Conservation (phyloP, 64 coral and sea anemone genomes). For the Stichodactyla helianthus region DNA sequence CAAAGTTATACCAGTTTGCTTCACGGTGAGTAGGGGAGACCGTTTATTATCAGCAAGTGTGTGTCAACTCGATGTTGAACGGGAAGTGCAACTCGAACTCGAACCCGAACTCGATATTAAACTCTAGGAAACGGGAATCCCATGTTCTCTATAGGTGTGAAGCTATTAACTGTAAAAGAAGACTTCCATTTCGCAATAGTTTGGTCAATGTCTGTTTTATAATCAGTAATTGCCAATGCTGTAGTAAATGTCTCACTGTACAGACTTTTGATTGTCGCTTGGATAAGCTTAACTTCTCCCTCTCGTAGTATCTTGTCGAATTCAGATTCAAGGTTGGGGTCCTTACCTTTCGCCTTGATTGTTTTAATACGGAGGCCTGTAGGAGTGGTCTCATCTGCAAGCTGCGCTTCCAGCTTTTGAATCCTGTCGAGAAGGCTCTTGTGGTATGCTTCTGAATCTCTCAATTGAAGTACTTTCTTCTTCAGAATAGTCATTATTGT, state of each 20-base stretch:
- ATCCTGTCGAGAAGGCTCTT: slow-evolving; percentile 15
- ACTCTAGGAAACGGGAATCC: too few species aligned
- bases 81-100: too few species aligned
- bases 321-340: slow-evolving; percentile 25
- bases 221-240: background rate
- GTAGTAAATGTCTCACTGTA: background rate
- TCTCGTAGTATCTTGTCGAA: slow-evolving; percentile 34
- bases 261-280: slow-evolving; percentile 25
- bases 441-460: slow-evolving; percentile 29
- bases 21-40: too few species aligned
- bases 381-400: slow-evolving; percentile 27
- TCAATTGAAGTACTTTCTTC: slow-evolving; percentile 16
- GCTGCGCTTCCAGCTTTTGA: slow-evolving; percentile 28
- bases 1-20: too few species aligned
- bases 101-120: too few species aligned
- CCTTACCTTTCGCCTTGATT: slow-evolving; percentile 39
- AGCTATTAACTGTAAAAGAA: slow-evolving; percentile 4
- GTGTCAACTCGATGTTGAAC: too few species aligned
- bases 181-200: slow-evolving; percentile 30
- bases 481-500: slow-evolving; percentile 20
- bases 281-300: slow-evolving; percentile 18
- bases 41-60: too few species aligned
- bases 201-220: slow-evolving; percentile 2
- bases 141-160: background rate
- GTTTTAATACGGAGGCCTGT: slow-evolving; percentile 30